Evolutionary conservation across 2,113 vertebrate species (phyloP).

Genomic region (Proteles cristata): DNA sequence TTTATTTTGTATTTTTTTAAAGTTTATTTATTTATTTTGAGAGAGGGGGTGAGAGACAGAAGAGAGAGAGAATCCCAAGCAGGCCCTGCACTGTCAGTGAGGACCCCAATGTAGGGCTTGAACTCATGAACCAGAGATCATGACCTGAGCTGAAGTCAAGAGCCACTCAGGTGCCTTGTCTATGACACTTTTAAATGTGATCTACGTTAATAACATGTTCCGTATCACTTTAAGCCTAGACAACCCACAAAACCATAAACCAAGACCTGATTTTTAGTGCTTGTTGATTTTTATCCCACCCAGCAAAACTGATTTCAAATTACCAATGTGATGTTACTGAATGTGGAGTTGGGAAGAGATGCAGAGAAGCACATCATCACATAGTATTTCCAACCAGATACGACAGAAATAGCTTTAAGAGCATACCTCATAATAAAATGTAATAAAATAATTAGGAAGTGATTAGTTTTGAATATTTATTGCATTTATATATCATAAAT

Average conservation of each 20-base stretch:
- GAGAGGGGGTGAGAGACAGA: too few species aligned
- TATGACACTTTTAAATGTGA: not conserved
- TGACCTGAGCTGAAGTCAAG: too few species aligned
- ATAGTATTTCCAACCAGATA: slow-evolving; percentile 2
- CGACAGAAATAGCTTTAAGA: slow-evolving; percentile 12
- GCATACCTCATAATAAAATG: not conserved
- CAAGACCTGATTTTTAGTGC: not conserved
- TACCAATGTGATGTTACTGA: not conserved
- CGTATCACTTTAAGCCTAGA: not conserved
- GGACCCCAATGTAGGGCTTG: too few species aligned
- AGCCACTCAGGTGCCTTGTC: too few species aligned
- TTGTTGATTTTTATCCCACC: not conserved
- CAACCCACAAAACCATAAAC: not conserved
- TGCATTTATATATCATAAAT: slow-evolving; percentile 52
- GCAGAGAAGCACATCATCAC: not conserved
- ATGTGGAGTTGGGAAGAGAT: not conserved
- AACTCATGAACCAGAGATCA: too few species aligned
- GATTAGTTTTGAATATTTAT: slow-evolving; percentile 32
- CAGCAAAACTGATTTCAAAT: not conserved
- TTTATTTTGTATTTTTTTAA: too few species aligned
- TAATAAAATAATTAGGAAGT: slow-evolving; percentile 53
- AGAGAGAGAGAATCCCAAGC: too few species aligned
- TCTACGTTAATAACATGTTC: slow-evolving; percentile 14
- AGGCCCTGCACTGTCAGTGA: too few species aligned
- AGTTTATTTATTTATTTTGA: too few species aligned